Evolutionary conservation across 2,888 invertebrate species (phyloP).

Genomic region (Zaprionus obscuricornis): DNA sequence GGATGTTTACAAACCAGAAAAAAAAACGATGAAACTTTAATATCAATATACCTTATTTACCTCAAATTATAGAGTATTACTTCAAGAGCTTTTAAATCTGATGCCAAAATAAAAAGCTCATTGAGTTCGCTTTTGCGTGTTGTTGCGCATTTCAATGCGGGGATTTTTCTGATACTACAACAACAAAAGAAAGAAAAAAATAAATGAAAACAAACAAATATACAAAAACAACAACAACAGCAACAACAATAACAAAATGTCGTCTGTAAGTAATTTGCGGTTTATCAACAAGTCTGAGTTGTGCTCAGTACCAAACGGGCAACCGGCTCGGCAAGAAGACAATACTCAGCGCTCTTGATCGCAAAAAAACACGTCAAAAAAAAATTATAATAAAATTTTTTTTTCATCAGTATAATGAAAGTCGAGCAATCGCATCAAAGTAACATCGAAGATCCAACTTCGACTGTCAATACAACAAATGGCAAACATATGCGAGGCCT

Average conservation of each 20-base stretch:
- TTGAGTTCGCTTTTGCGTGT: constrained; percentile 5
- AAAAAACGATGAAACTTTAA: too few species aligned
- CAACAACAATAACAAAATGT: constrained; percentile 18
- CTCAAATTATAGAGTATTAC: constrained; percentile 12
- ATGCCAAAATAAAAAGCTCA: constrained; percentile 20
- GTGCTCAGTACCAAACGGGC: constrained; percentile 45
- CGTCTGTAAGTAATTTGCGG: constrained; percentile 25
- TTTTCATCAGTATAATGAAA: too few species aligned
- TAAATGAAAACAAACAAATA: constrained; percentile 8
- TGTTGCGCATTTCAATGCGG: constrained; percentile 46
- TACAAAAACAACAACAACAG: constrained; percentile 22
- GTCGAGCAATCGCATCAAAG: neutral
- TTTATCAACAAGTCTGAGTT: constrained; percentile 31
- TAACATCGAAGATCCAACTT: constrained; percentile 20
- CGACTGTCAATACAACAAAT: neutral
- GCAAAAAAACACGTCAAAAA: constrained; percentile 7
- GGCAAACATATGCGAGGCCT: constrained; percentile 35
- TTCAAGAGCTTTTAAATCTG: neutral
- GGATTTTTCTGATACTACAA: constrained; percentile 49
- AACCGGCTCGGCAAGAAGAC: constrained; percentile 43
- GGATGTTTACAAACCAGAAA: too few species aligned
- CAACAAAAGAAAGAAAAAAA: constrained; percentile 16
- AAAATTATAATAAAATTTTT: neutral
- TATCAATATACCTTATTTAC: too few species aligned
- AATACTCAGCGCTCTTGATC: neutral